phyloP scores from a whole-genome alignment of 2,888 invertebrate species.

The Byasa hedistus region DNA sequence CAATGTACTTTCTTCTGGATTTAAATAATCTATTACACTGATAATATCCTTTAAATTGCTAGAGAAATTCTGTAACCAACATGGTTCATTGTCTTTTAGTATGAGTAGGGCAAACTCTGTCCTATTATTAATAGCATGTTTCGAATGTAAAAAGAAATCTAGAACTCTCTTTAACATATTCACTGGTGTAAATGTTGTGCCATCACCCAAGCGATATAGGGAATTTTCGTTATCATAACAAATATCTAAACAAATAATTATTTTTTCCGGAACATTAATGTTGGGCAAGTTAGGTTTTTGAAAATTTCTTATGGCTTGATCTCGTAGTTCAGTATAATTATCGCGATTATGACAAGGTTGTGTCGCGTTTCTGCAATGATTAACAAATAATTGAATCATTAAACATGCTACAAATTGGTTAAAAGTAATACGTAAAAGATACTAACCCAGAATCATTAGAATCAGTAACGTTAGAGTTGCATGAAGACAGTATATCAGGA shows the following conservation, averaged over 20 bases:
- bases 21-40: constrained; percentile 76
- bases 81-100: constrained; percentile 74
- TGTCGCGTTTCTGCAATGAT: constrained; percentile 33
- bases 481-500: constrained; percentile 45
- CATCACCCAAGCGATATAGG: constrained; percentile 74
- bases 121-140: constrained; percentile 78
- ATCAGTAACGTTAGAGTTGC: constrained; percentile 38
- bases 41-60: constrained; percentile 80
- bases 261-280: constrained; percentile 81
- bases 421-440: not conserved
- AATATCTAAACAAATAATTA: constrained; percentile 82
- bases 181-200: constrained; percentile 77
- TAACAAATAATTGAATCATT: not conserved
- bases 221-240: constrained; percentile 79
- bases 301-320: constrained; percentile 66
- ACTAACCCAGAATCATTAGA: constrained; percentile 31
- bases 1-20: constrained; percentile 70
- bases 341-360: constrained; percentile 33
- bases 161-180: constrained; percentile 82
- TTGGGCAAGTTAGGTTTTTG: constrained; percentile 72
- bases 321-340: constrained; percentile 48
- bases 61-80: constrained; percentile 83
- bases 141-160: constrained; percentile 82
- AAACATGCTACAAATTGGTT: not conserved
- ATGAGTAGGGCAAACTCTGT: constrained; percentile 83